Evolutionary conservation across 1,140 invertebrate species (phyloP).

Genomic region (Heliconius melpomene): DNA sequence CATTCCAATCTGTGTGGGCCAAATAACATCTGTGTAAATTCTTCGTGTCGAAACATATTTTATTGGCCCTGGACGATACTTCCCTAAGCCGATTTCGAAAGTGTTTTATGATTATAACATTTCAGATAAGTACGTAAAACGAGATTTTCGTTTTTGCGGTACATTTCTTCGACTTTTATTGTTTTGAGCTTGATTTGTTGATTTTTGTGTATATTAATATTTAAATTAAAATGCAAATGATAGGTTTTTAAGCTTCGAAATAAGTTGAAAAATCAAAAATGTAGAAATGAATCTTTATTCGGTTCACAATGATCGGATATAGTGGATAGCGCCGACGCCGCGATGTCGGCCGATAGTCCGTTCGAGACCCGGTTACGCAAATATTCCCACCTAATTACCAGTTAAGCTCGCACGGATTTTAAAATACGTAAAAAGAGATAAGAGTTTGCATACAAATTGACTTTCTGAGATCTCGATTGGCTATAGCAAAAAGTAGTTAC

Average conservation of each 20-base stretch:
- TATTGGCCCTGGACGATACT: constrained; percentile 45
- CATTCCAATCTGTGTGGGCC: constrained; percentile 66
- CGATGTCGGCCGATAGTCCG: constrained; percentile 57
- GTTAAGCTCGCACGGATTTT: constrained; percentile 37
- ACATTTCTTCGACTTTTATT: constrained; percentile 8
- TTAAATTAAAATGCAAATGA: not conserved
- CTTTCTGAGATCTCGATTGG: not conserved
- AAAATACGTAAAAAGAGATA: constrained; percentile 17
- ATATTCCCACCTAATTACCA: constrained; percentile 63
- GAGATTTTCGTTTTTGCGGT: not conserved
- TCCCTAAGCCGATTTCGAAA: constrained; percentile 43
- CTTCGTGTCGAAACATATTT: constrained; percentile 55
- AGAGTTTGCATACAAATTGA: constrained; percentile 24
- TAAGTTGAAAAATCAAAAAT: constrained; percentile 34
- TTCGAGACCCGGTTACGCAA: constrained; percentile 50
- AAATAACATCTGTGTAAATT: constrained; percentile 62
- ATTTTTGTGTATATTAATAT: not conserved
- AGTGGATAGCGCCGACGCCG: constrained; percentile 48
- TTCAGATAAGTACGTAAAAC: constrained; percentile 14
- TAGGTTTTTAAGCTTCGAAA: constrained; percentile 13
- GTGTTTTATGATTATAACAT: constrained; percentile 35
- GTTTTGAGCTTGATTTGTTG: constrained; percentile 22
- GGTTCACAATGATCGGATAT: constrained; percentile 47
- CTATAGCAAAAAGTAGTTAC: not conserved
- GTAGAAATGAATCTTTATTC: constrained; percentile 49